Conservation (phyloP, 2,113 vertebrate species). For the Erythrolamprus reginae region DNA sequence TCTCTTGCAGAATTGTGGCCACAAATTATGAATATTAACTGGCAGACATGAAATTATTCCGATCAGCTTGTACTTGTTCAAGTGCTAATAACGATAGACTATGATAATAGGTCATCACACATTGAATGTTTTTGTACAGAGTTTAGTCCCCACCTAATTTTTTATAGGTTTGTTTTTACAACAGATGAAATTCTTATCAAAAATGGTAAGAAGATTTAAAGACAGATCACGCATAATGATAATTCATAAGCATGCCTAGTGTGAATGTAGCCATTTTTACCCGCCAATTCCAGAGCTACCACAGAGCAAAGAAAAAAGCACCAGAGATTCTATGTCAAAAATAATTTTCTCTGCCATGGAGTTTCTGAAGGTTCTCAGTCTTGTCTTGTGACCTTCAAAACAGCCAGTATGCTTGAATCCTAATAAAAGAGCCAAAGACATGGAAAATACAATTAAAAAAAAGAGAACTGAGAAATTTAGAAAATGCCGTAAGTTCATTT, state of each 20-base stretch:
- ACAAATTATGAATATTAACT: neutral
- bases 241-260: neutral
- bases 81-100: neutral
- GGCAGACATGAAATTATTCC: neutral
- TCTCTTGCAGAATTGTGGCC: neutral
- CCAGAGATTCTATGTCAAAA: neutral
- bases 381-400: neutral
- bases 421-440: neutral
- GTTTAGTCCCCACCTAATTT: neutral
- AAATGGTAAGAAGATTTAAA: neutral
- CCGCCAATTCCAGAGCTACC: neutral
- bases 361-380: neutral
- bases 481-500: neutral
- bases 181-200: neutral
- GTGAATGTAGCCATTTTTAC: neutral
- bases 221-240: neutral
- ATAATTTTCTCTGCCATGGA: neutral
- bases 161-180: neutral
- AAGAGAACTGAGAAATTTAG: neutral
- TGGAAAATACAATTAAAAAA: neutral
- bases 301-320: neutral
- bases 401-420: neutral
- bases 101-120: neutral
- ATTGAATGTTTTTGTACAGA: neutral
- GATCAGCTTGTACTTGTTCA: neutral